phyloP scores from a whole-genome alignment of 2,888 invertebrate species.

The Cenopis cana region DNA sequence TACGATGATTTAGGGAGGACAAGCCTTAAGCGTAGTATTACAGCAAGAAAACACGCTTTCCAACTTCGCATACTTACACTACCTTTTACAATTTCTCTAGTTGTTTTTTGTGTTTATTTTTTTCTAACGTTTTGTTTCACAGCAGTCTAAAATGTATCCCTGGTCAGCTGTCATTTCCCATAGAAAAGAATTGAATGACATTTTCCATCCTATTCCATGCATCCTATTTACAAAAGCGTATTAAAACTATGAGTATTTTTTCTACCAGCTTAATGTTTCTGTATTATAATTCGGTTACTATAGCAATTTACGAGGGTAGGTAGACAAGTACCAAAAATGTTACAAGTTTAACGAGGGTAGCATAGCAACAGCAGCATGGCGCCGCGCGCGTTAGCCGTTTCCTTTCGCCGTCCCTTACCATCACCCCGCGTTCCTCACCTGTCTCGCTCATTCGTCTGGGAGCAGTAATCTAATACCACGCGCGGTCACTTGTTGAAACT shows the following conservation, averaged over 20 bases:
- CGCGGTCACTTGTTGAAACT: constrained; percentile 26
- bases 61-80: too few species aligned
- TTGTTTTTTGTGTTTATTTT: too few species aligned
- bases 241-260: too few species aligned
- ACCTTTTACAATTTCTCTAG: too few species aligned
- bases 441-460: constrained; percentile 3
- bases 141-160: too few species aligned
- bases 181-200: neutral
- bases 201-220: neutral
- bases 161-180: neutral
- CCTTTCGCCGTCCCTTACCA: constrained; percentile 8
- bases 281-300: neutral
- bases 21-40: too few species aligned
- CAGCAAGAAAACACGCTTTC: too few species aligned
- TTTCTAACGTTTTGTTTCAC: too few species aligned
- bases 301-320: constrained; percentile 3
- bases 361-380: neutral
- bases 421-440: neutral
- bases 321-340: neutral
- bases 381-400: constrained; percentile 1
- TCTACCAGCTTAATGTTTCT: neutral
- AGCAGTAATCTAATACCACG: neutral
- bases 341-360: constrained; percentile 25
- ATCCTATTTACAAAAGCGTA: too few species aligned
- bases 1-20: too few species aligned